Percentiles rank a stretch among this genome's conserved stretches.
Evolutionary conservation across 2,797 vertebrate species (phyloP).

Genomic region (Morus bassanus): DNA sequence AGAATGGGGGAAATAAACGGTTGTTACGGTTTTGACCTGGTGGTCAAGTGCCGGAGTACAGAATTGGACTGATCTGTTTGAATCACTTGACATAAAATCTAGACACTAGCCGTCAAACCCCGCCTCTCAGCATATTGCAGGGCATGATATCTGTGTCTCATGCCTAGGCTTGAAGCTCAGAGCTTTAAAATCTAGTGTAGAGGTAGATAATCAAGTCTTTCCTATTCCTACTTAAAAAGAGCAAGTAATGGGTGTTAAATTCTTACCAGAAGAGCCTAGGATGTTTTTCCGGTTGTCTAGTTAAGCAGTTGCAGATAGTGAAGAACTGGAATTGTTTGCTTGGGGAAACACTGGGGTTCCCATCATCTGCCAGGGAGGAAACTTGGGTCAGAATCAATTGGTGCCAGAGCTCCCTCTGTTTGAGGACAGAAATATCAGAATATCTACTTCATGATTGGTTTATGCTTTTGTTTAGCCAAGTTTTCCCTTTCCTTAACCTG

Average conservation of each 20-base stretch:
- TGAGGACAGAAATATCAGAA: not conserved
- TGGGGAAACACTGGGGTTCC: not conserved
- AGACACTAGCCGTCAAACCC: not conserved
- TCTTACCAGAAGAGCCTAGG: not conserved
- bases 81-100: not conserved
- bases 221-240: not conserved
- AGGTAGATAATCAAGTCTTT: not conserved
- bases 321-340: not conserved
- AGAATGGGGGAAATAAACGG: not conserved
- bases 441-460: not conserved
- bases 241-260: not conserved
- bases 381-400: accelerated
- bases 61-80: not conserved
- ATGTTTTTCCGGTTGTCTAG: not conserved
- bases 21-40: not conserved
- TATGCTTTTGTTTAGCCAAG: not conserved
- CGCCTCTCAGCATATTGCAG: accelerated
- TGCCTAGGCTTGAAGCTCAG: not conserved
- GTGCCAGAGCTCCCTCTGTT: not conserved
- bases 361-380: not conserved
- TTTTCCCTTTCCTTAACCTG: not conserved
- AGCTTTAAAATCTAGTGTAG: not conserved
- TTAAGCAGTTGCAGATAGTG: not conserved
- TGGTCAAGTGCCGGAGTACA: not conserved
- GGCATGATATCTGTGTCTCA: accelerated